Conservation (phyloP, 2,797 vertebrate species). For the Spatula clypeata region DNA sequence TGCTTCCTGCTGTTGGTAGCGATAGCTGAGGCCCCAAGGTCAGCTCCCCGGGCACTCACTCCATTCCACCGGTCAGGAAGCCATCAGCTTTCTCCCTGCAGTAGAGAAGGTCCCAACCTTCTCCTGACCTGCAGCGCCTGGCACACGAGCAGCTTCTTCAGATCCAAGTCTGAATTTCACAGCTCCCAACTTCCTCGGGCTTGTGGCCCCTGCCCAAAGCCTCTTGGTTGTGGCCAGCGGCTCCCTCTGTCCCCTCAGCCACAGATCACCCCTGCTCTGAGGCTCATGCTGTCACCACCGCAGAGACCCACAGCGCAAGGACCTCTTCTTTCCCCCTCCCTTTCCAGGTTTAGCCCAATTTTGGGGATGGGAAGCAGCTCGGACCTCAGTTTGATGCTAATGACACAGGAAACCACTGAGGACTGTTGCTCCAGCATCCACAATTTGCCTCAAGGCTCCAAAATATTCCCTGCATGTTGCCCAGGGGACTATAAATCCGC, state of each 20-base stretch:
- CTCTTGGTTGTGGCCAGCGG: neutral
- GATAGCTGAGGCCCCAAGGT: neutral
- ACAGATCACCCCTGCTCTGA: fast-evolving
- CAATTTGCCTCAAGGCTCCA: slow-evolving; percentile 46
- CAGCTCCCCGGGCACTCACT: fast-evolving
- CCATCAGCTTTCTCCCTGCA: neutral
- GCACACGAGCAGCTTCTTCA: neutral
- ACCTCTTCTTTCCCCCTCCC: neutral
- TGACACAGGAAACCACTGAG: neutral
- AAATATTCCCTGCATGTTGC: slow-evolving; percentile 56
- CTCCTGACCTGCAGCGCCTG: neutral
- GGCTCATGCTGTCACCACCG: fast-evolving
- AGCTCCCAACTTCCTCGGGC: neutral
- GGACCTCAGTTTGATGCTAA: neutral
- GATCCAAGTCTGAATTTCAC: neutral
- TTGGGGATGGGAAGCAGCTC: neutral
- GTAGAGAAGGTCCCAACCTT: neutral
- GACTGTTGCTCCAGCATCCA: neutral
- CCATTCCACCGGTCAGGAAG: neutral
- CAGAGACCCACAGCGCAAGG: no score
- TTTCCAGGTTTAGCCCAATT: neutral
- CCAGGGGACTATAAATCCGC: slow-evolving; percentile 43
- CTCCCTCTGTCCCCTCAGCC: neutral
- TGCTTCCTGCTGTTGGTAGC: neutral
- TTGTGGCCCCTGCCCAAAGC: neutral